Conservation (phyloP, 2,888 invertebrate species). For the Teinopalpus imperialis region DNA sequence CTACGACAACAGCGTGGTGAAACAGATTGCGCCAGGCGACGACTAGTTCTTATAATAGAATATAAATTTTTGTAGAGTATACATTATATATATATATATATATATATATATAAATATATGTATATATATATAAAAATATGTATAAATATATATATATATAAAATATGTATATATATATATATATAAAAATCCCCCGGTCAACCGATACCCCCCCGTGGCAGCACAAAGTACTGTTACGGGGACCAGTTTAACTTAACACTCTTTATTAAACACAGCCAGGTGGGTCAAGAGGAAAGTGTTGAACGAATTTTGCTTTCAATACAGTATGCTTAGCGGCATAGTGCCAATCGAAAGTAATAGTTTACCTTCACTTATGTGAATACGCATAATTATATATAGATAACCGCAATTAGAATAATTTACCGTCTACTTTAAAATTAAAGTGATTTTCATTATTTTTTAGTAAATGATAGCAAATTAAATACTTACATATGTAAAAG, state of each 20-base stretch:
- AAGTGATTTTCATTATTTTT: too few relatives aligned
- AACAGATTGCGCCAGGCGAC: slow-evolving; percentile 24
- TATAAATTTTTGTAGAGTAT: slow-evolving; percentile 1
- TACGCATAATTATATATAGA: background rate
- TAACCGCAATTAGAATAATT: too few relatives aligned
- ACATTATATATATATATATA: slow-evolving; percentile 2
- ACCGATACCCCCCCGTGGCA: slow-evolving; percentile 40
- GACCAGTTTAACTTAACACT: slow-evolving; percentile 68
- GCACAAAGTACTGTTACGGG: slow-evolving; percentile 64
- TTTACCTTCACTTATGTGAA: slow-evolving; percentile 20
- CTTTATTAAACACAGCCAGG: slow-evolving; percentile 52
- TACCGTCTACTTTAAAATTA: too few relatives aligned
- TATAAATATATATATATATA: background rate
- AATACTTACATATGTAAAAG: too few relatives aligned
- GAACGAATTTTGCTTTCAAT: slow-evolving; percentile 77
- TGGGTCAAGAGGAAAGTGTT: slow-evolving; percentile 76
- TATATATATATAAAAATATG: slow-evolving; percentile 2
- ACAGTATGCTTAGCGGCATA: slow-evolving; percentile 51
- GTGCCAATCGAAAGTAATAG: slow-evolving; percentile 70
- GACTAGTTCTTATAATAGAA: slow-evolving; percentile 17
- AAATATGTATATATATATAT: background rate
- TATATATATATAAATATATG: background rate
- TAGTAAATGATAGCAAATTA: too few relatives aligned
- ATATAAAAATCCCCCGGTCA: background rate
- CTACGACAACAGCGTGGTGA: slow-evolving; percentile 23